Conservation (phyloP, 64 coral and sea anemone species). For the Orbicella faveolata region DNA sequence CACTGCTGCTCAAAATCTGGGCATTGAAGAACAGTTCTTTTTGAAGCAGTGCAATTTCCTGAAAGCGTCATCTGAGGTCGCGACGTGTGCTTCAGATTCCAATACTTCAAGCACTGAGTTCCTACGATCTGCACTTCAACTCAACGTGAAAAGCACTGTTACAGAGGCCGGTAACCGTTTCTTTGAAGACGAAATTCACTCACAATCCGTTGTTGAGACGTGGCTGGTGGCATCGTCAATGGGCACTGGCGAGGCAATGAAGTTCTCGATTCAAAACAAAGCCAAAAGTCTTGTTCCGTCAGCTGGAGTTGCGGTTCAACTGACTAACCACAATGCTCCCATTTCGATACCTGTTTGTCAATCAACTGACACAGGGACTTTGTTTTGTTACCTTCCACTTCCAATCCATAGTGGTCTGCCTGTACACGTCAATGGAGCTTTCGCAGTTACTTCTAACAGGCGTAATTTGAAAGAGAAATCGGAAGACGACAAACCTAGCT, state of each 20-base stretch:
- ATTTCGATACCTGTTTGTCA: neutral
- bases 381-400: constrained; percentile 32
- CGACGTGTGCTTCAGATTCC: neutral
- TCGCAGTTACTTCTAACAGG: constrained; percentile 71
- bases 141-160: neutral
- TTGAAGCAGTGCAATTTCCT: constrained; percentile 20
- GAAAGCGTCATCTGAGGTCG: neutral
- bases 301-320: no score
- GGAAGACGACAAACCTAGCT: constrained; percentile 64
- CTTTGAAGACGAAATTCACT: neutral
- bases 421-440: constrained; percentile 57
- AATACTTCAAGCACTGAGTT: neutral
- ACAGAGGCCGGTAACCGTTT: neutral
- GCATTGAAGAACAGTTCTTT: neutral
- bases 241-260: no score
- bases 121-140: neutral
- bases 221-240: no score
- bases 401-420: neutral
- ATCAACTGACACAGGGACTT: neutral
- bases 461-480: constrained; percentile 59
- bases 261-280: no score
- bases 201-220: no score
- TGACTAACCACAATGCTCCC: no score
- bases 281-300: no score
- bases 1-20: neutral